Evolutionary conservation across 2,797 vertebrate species (phyloP).

Genomic region (Netta rufina): DNA sequence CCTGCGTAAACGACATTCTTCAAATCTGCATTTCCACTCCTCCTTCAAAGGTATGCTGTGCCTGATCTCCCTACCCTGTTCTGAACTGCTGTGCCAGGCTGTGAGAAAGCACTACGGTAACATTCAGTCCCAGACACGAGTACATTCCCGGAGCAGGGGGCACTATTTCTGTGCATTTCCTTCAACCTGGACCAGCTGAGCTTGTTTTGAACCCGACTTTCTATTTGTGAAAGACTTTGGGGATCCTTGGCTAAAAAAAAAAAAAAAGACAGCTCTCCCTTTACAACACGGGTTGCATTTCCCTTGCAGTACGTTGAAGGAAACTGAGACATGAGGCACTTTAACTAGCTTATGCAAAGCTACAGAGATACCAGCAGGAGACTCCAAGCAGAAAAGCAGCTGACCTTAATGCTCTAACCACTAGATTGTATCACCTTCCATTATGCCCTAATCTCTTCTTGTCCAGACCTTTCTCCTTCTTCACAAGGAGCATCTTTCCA

Average conservation of each 20-base stretch:
- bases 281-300: background rate
- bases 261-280: background rate
- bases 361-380: background rate
- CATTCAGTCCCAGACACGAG: constrained; percentile 46
- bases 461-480: background rate
- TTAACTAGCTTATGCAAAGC: background rate
- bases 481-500: background rate
- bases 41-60: background rate
- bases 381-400: background rate
- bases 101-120: background rate
- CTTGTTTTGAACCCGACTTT: constrained; percentile 33
- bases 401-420: background rate
- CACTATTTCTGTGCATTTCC: constrained; percentile 29
- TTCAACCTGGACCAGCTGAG: background rate
- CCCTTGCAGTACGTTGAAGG: background rate
- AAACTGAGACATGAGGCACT: background rate
- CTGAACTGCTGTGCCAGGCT: background rate
- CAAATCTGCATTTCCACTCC: background rate
- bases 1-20: background rate
- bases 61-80: background rate
- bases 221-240: constrained; percentile 29
- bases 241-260: background rate
- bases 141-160: constrained; percentile 36
- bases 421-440: background rate
- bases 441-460: background rate